phyloP scores from a whole-genome alignment of 2,113 vertebrate genomes.

The Syngnathus typhle region DNA sequence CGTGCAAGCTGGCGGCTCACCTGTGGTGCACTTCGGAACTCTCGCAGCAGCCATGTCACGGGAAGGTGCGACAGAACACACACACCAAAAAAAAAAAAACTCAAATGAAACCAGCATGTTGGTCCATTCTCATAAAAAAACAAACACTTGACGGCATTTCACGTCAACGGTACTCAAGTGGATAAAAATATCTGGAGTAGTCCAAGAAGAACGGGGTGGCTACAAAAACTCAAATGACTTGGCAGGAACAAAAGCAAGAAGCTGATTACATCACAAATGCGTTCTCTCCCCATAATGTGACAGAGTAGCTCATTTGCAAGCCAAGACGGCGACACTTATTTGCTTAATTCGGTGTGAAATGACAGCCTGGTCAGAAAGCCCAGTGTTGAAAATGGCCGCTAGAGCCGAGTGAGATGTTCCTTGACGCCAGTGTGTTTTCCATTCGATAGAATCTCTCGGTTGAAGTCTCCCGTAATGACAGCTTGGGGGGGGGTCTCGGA shows the following conservation, averaged over 20 bases:
- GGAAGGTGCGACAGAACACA: constrained; percentile 64
- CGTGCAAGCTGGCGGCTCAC: constrained; percentile 84
- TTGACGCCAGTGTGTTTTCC: neutral
- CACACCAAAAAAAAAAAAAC: no score
- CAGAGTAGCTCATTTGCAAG: constrained; percentile 42
- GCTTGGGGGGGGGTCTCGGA: constrained; percentile 1
- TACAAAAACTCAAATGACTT: neutral
- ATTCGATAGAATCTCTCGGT: neutral
- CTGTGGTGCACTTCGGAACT: constrained; percentile 88
- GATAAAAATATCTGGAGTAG: constrained; percentile 19
- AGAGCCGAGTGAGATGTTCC: neutral
- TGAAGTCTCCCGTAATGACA: constrained; percentile 5
- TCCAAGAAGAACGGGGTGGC: neutral
- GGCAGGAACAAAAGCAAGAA: neutral
- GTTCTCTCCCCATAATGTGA: constrained; percentile 13
- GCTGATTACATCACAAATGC: neutral
- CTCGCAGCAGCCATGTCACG: constrained; percentile 80
- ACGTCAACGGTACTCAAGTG: no score
- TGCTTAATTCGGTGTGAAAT: constrained; percentile 60
- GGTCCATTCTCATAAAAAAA: no score
- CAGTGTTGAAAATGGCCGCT: neutral
- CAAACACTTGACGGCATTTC: no score
- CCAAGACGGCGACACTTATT: constrained; percentile 23
- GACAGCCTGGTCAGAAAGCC: constrained; percentile 7
- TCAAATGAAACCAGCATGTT: neutral